Conservation (phyloP, 2,888 invertebrate species). For the Limnephilus auricula region DNA sequence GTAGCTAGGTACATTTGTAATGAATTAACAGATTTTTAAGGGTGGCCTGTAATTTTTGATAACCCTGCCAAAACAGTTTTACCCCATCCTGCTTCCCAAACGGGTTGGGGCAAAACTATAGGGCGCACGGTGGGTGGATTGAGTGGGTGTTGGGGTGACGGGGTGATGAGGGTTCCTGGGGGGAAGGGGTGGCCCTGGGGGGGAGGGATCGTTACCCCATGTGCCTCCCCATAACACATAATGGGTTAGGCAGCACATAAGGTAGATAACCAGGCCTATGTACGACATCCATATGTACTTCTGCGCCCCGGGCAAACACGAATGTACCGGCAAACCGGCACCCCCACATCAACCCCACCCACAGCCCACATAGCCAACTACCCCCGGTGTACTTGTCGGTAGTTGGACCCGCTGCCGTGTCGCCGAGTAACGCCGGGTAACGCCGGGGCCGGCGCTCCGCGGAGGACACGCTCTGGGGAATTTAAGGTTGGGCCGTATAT, state of each 20-base stretch:
- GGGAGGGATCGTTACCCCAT: slow-evolving; percentile 65
- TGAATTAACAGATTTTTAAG: background rate
- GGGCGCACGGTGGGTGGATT: slow-evolving; percentile 6
- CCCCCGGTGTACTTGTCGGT: background rate
- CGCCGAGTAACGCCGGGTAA: background rate
- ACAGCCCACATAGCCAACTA: background rate
- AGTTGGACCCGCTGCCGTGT: background rate
- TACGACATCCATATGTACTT: slow-evolving; percentile 33
- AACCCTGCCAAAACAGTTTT: slow-evolving; percentile 39
- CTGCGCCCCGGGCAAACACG: slow-evolving; percentile 52
- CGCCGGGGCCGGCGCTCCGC: background rate
- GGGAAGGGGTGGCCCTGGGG: slow-evolving; percentile 20
- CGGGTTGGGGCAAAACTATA: slow-evolving; percentile 50
- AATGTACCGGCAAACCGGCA: slow-evolving; percentile 29
- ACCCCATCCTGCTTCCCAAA: slow-evolving; percentile 24
- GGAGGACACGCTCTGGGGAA: background rate
- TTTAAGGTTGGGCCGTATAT: background rate
- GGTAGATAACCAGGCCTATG: slow-evolving; percentile 60
- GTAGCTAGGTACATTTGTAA: too few species aligned
- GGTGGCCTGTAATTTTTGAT: background rate
- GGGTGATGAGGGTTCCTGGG: slow-evolving; percentile 12
- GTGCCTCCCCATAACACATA: slow-evolving; percentile 59
- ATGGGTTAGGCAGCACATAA: slow-evolving; percentile 65
- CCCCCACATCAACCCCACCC: background rate
- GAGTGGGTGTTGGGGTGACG: slow-evolving; percentile 62